Evolutionary conservation across 2,888 invertebrate genomes (phyloP), one percentile per base, ranked within the genome.

Genomic region (Andricus quercusramuli): DNA sequence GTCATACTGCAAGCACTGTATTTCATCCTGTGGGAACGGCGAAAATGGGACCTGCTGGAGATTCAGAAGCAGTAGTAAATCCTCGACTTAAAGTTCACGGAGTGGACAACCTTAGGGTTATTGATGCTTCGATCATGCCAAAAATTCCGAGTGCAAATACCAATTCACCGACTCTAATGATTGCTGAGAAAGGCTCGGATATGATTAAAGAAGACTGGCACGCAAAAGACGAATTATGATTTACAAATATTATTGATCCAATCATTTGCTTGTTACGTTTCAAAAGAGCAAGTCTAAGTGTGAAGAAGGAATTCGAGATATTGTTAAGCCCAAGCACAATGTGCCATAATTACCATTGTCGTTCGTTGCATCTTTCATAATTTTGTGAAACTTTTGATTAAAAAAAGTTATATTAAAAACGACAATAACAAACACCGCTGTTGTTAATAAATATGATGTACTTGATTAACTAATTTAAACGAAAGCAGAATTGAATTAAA

Each of bases 51-150:
- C 93, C 94, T 0, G 86, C 87, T 13, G 94, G 94, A 85, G 88
- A 90, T 41, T 81, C 85, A 0, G 88, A 86, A 15, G 92, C 95
- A 0, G 95, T 95, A 0, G 95, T 95, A 0, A 94, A 95, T 86
- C 90, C 94, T n/a, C 93, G 93, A 79, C 89, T 95, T 0, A 94
- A 92, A 47, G 95, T 95, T 0, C 93, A 93, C 29, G 94, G 94
- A 0, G 90, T 95, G 0, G 85, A 93, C 82, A 92, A 93, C 0
- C 86, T 96, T 3, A 92, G 96, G 79, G 95, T 95, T 0, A 93
- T 94, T n/a, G 96, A 96, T 88, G 95, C 94, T 0, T 95, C 95
- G 89, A 93, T 95, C 37, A 96, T 96, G 95, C 96, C 96, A 0
- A 93, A 89, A 20, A 93, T 95, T 81, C 93, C 94, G 0, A 94